phyloP scores from a whole-genome alignment of 2,113 vertebrate species.

The Thomomys bottae region DNA sequence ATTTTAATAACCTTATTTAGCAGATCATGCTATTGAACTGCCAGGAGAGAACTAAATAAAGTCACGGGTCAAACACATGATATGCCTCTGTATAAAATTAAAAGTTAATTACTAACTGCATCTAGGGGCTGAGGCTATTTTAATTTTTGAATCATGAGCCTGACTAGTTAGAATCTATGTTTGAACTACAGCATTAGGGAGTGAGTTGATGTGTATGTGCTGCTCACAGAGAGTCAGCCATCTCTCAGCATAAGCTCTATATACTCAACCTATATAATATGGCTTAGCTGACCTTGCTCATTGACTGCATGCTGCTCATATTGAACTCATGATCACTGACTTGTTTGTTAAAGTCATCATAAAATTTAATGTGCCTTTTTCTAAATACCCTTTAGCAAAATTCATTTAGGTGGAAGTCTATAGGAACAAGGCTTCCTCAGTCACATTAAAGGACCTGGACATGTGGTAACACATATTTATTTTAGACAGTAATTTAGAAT shows the following conservation, averaged over 20 bases:
- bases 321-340: conserved; percentile 70
- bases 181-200: conserved; percentile 75
- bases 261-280: rapidly evolving
- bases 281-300: conserved; percentile 52
- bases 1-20: conserved; percentile 78
- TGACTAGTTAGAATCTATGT: conserved; percentile 78
- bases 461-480: conserved; percentile 30
- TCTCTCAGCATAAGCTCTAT: conserved; percentile 69
- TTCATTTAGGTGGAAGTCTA: conserved; percentile 66
- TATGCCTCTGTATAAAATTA: conserved; percentile 83
- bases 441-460: conserved; percentile 55
- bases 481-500: conserved; percentile 42
- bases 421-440: conserved; percentile 33
- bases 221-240: conserved; percentile 50
- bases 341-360: conserved; percentile 73
- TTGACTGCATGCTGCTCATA: conserved; percentile 33
- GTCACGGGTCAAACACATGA: conserved; percentile 68
- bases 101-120: conserved; percentile 82
- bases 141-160: conserved; percentile 79
- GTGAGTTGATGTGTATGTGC: conserved; percentile 47
- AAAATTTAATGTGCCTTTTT: conserved; percentile 75
- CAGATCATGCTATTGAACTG: conserved; percentile 75
- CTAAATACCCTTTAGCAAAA: conserved; percentile 72
- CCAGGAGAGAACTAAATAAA: conserved; percentile 78
- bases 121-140: conserved; percentile 74